Evolutionary conservation across 2,888 invertebrate species (phyloP).

Genomic region (Pyrochroa serraticornis): DNA sequence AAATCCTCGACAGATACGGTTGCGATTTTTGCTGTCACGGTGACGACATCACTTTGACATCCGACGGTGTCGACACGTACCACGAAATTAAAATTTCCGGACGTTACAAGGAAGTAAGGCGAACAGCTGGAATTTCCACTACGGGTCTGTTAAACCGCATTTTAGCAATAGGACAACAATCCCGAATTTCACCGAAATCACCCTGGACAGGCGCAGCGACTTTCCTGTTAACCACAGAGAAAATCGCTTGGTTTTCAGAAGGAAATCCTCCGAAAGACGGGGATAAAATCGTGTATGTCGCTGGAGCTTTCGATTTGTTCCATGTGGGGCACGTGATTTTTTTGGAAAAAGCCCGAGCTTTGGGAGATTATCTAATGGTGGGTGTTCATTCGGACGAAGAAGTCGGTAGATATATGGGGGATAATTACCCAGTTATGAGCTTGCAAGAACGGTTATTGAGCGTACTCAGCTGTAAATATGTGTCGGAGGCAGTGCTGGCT

Average conservation of each 20-base stretch:
- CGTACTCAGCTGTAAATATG: slow-evolving; percentile 96
- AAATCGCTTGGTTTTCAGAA: slow-evolving; percentile 84
- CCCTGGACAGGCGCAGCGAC: slow-evolving; percentile 98
- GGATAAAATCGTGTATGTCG: slow-evolving; percentile 89
- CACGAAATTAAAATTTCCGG: slow-evolving; percentile 90
- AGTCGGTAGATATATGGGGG: slow-evolving; percentile 88
- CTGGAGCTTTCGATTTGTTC: slow-evolving; percentile 97
- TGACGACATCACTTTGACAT: slow-evolving; percentile 96
- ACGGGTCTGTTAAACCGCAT: slow-evolving; percentile 93
- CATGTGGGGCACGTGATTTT: slow-evolving; percentile 93
- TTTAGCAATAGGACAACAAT: slow-evolving; percentile 77
- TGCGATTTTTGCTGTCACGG: slow-evolving; percentile 99
- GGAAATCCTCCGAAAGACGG: slow-evolving; percentile 79
- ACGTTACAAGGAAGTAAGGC: slow-evolving; percentile 77
- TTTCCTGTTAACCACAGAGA: slow-evolving; percentile 89
- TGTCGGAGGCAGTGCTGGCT: slow-evolving; percentile 97
- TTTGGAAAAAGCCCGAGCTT: slow-evolving; percentile 83
- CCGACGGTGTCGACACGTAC: slow-evolving; percentile 96
- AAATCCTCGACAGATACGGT: slow-evolving; percentile 91
- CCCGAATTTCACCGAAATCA: slow-evolving; percentile 73
- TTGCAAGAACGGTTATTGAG: slow-evolving; percentile 96
- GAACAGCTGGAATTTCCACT: slow-evolving; percentile 91
- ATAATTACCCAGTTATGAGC: slow-evolving; percentile 99
- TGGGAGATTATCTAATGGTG: slow-evolving; percentile 95
- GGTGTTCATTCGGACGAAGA: slow-evolving; percentile 95